Conservation (phyloP, 2,888 invertebrate genomes). For the Andrena trimmerana region DNA sequence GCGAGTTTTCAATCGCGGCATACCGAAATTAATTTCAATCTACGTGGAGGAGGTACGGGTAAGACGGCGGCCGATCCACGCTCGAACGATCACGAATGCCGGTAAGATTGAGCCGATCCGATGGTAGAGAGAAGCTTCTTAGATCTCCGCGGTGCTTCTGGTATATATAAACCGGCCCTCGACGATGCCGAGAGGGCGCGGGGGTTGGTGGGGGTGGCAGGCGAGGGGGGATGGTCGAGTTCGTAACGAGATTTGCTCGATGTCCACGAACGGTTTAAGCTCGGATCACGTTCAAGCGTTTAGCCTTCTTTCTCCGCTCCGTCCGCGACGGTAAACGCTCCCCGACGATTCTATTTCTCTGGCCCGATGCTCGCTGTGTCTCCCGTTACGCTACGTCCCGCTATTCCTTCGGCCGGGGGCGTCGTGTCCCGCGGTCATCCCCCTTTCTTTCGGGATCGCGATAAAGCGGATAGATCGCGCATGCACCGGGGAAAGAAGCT, state of each 20-base stretch:
- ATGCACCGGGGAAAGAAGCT: conserved; percentile 70
- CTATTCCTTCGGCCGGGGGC: neutral
- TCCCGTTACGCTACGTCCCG: too few species aligned
- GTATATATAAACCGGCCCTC: conserved; percentile 69
- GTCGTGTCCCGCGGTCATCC: conserved; percentile 10
- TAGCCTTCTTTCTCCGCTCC: conserved; percentile 70
- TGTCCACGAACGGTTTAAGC: conserved; percentile 79
- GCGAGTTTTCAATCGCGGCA: conserved; percentile 73
- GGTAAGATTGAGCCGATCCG: conserved; percentile 79
- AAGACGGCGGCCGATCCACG: conserved; percentile 70
- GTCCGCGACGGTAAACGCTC: conserved; percentile 42
- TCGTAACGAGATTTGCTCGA: conserved; percentile 78
- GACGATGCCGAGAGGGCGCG: conserved; percentile 30
- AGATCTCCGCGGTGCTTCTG: conserved; percentile 62
- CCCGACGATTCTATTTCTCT: conserved; percentile 36
- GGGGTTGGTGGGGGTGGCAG: neutral
- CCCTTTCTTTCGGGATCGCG: conserved; percentile 56
- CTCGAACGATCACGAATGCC: conserved; percentile 79
- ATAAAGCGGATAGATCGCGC: conserved; percentile 73
- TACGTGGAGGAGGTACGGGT: conserved; percentile 54
- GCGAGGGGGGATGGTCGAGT: conserved; percentile 61
- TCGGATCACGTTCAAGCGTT: conserved; percentile 80
- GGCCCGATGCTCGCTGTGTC: too few species aligned
- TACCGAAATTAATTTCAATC: conserved; percentile 83
- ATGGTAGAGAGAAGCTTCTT: conserved; percentile 73